Evolutionary conservation across 2,113 vertebrate species (phyloP), one percentile per base, ranked within the genome.

Genomic region (Notarius lentiginosus): DNA sequence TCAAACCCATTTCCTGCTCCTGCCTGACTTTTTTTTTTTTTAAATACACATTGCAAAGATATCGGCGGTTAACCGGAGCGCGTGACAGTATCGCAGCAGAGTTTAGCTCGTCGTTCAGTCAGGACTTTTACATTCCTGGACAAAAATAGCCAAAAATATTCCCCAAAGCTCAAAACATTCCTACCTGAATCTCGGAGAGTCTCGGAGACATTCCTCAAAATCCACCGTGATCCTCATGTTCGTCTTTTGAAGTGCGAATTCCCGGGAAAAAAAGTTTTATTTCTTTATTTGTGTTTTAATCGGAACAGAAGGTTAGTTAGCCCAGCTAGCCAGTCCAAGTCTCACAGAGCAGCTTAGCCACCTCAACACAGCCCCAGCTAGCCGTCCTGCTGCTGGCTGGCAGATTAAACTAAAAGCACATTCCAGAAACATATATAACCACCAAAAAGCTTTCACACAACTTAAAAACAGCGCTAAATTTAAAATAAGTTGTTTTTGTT

Each of bases 101-200:
- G 79, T 88, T 90, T 84, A 85, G 83, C 84, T 87, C 22, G 34
- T 22, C 34, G 27, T 58, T 47, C 66, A 82, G 79, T 85, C 66
- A 30, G 82, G 22, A 61, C 73, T 30, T 41, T 75, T 7, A 92
- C 88, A 90, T 89, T 86, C n/a, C 51, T 22, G 27, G 41, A 30
- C 17, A 75, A 22, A 58, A 82, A 88, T 60, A 60, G 86, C 84
- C 27, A 49, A 9, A 76, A 76, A 14, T 53, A n/a, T 55, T 1
- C 55, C 1, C 55, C 8, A 76, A 12, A 12, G 24, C 75, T 68
- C 24, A 79, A 79, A 86, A 7, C 61, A 17, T n/a, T 83, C 90
- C 92, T 91, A 99, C 98, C 98, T 96, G 95, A 99, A 99, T 83
- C 98, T 95, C 0, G 98, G 98, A 22, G 98, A 99, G 94, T 99